Evolutionary conservation across 2,113 vertebrate species (phyloP).

Genomic region (Anguilla rostrata): DNA sequence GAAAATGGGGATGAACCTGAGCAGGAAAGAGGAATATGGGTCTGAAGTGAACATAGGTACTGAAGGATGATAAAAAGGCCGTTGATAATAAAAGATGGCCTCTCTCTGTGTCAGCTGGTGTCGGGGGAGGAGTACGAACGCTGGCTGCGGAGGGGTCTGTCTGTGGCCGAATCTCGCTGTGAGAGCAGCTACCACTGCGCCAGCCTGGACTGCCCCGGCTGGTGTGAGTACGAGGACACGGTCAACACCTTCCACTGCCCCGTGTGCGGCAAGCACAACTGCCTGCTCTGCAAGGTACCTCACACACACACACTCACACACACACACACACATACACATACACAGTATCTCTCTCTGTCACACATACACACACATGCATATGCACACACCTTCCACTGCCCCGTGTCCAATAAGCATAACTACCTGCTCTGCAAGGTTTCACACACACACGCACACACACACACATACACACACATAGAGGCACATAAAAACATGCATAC

Average conservation of each 20-base stretch:
- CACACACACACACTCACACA: slow-evolving; percentile 24
- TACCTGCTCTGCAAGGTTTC: background rate
- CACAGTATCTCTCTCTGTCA: too few relatives aligned
- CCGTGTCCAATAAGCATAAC: background rate
- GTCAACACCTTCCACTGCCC: slow-evolving; percentile 79
- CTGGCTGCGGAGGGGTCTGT: slow-evolving; percentile 77
- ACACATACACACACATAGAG: background rate
- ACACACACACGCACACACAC: background rate
- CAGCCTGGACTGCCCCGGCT: slow-evolving; percentile 76
- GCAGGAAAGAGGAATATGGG: too few relatives aligned
- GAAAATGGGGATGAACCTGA: too few relatives aligned
- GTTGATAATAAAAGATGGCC: too few relatives aligned
- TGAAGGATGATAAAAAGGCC: too few relatives aligned
- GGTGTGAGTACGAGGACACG: slow-evolving; percentile 79
- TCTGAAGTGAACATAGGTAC: too few relatives aligned
- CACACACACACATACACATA: too few relatives aligned
- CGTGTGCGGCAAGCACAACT: slow-evolving; percentile 78
- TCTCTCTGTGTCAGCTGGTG: slow-evolving; percentile 55
- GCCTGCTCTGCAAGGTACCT: slow-evolving; percentile 77
- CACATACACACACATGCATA: background rate
- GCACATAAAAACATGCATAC: background rate
- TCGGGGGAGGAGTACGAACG: slow-evolving; percentile 71
- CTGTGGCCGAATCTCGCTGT: slow-evolving; percentile 77
- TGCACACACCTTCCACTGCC: background rate
- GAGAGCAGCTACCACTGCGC: slow-evolving; percentile 82